Evolutionary conservation across 2,888 invertebrate species (phyloP).

Genomic region (Panopea generosa): DNA sequence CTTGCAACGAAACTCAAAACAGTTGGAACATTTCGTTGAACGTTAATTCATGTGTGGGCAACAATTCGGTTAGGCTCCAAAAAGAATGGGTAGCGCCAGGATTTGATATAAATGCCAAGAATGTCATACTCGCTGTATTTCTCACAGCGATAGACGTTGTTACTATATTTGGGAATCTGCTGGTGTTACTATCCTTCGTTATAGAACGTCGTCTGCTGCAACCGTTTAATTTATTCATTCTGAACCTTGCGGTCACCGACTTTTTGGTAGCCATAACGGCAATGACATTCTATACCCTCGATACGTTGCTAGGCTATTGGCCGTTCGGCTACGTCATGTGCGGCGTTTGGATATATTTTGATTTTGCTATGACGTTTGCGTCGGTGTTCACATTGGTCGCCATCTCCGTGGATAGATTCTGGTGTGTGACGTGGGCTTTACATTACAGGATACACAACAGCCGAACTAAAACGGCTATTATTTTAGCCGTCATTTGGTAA

Average conservation of each 20-base stretch:
- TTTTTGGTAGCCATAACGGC: conserved; percentile 82
- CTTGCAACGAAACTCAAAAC: too few relatives aligned
- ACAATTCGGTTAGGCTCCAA: too few relatives aligned
- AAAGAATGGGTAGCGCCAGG: conserved; percentile 37
- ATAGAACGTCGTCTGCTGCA: conserved; percentile 80
- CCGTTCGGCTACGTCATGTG: conserved; percentile 83
- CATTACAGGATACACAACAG: conserved; percentile 77
- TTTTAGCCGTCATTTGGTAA: conserved; percentile 75
- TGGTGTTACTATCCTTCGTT: conserved; percentile 82
- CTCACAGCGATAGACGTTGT: conserved; percentile 72
- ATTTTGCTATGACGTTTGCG: conserved; percentile 85
- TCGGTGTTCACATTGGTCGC: conserved; percentile 84
- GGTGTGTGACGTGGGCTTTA: conserved; percentile 79
- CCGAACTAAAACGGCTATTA: conserved; percentile 62
- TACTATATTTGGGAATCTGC: conserved; percentile 81
- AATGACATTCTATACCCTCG: conserved; percentile 83
- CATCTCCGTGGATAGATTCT: conserved; percentile 81
- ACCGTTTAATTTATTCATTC: conserved; percentile 80
- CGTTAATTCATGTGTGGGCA: not conserved
- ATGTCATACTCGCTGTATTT: conserved; percentile 64
- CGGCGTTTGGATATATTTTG: conserved; percentile 84
- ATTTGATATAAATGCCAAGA: conserved; percentile 48
- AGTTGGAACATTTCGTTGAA: too few relatives aligned
- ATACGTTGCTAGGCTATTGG: conserved; percentile 83
- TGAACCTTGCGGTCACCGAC: conserved; percentile 80